Conservation (phyloP, 1,140 invertebrate genomes). For the Drosophila carrolli region DNA sequence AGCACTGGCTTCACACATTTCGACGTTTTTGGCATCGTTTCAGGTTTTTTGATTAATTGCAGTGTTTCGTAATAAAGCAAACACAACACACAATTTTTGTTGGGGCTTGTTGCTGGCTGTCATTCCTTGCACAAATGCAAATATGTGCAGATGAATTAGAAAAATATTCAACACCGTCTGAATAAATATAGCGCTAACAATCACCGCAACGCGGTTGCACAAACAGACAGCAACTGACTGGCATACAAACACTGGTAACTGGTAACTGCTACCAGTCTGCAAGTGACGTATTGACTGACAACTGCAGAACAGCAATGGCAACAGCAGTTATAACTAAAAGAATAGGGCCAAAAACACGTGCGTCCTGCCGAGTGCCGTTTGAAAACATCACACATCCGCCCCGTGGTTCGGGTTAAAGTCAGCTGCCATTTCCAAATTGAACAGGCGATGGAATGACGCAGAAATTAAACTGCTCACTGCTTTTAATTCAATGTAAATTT, state of each 20-base stretch:
- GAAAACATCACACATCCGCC: slow-evolving; percentile 21
- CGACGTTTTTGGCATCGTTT: slow-evolving; percentile 34
- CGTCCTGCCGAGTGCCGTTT: slow-evolving; percentile 4
- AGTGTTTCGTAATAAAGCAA: slow-evolving; percentile 15
- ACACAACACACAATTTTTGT: neutral
- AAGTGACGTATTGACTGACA: slow-evolving; percentile 54
- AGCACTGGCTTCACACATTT: slow-evolving; percentile 2
- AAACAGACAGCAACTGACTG: slow-evolving; percentile 15
- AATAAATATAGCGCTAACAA: slow-evolving; percentile 60
- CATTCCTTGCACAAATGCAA: slow-evolving; percentile 47
- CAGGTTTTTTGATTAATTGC: slow-evolving; percentile 43
- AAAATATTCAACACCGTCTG: slow-evolving; percentile 53
- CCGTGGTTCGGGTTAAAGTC: slow-evolving; percentile 25
- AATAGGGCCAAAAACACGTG: slow-evolving; percentile 22
- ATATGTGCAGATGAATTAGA: slow-evolving; percentile 56
- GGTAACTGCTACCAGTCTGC: slow-evolving; percentile 16
- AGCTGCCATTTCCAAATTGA: slow-evolving; percentile 31
- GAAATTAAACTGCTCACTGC: slow-evolving; percentile 11
- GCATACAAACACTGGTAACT: neutral
- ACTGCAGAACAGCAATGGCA: slow-evolving; percentile 7
- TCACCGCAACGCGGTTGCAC: slow-evolving; percentile 45
- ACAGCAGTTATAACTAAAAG: neutral
- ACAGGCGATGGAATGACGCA: slow-evolving; percentile 18
- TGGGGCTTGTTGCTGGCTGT: slow-evolving; percentile 12
- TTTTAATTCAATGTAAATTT: slow-evolving; percentile 15